Evolutionary conservation across 2,888 invertebrate species (phyloP), one percentile per base, ranked within the genome.

Genomic region (Hedya salicella): DNA sequence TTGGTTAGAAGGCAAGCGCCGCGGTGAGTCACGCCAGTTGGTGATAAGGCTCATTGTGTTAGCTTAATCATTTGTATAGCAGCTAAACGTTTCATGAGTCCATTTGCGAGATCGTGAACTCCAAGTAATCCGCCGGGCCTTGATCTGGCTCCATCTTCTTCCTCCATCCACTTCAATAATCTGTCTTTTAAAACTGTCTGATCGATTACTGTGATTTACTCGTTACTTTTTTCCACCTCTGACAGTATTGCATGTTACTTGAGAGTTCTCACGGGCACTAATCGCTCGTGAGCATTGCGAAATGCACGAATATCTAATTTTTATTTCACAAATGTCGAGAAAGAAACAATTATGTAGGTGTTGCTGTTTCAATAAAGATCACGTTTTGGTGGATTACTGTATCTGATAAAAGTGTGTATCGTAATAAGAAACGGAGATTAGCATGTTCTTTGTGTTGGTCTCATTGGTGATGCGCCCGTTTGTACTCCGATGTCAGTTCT

Each of bases 1-100:
- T 75, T 72, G 71, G 70, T 73, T 67, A 72, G 68, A 73, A 68
- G 69, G 70, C 65, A 32, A 59, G 46, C 19, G 21, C 21, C 16
- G 30, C 19, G 21, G 52, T 81, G 78, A 82, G 68, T 83, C 81
- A 81, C 70, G 69, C 70, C 67, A 52, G 68, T 61, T 69, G 70
- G 71, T 75, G 82, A 83, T 82, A 82, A 82, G 78, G 73, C 64
- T 64, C 74, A 80, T 79, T 82, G 77, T 78, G 73, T 74, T 76
- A 70, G 71, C 72, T 70, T 77, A 77, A 79, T 79, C 78, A 75
- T 76, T 74, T 73, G 71, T 74, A 67, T 72, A 68, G 60, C 70
- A 52, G 63, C 68, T 67, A 52, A 40, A 50, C 32, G 42, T 59
- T 56, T 30, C 0, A 17, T 40, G 54, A 54, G 48, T 61, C 66